phyloP scores from a whole-genome alignment of 1,140 invertebrate species.

The Notospermus geniculatus region DNA sequence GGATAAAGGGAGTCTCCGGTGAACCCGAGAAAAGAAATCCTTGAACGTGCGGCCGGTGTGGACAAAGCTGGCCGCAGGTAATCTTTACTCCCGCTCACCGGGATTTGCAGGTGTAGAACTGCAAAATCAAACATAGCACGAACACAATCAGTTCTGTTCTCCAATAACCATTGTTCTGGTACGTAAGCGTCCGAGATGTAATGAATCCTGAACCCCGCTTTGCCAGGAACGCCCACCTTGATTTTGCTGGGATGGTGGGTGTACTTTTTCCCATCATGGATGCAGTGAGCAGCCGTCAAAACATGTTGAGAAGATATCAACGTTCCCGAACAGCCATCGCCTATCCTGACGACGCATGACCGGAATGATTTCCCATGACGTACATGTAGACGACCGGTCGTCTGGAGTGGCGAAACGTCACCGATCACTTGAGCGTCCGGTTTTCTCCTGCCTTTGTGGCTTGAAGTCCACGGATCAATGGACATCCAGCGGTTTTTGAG shows the following conservation, averaged over 20 bases:
- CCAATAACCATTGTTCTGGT: background rate
- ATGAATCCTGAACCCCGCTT: background rate
- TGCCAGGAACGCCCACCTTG: conserved; percentile 1
- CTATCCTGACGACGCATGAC: background rate
- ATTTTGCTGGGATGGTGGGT: background rate
- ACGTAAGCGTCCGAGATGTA: background rate
- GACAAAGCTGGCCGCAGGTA: background rate
- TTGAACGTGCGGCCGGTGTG: background rate
- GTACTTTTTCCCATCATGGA: background rate
- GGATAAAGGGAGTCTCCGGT: background rate
- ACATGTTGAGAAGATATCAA: conserved; percentile 1
- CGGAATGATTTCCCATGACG: background rate
- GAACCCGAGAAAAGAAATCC: background rate
- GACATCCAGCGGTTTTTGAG: too few species aligned
- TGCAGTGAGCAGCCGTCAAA: conserved; percentile 1
- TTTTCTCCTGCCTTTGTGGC: too few species aligned
- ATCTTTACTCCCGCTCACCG: background rate
- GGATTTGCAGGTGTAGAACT: conserved; percentile 1
- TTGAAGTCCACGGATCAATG: too few species aligned
- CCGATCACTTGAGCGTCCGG: too few species aligned
- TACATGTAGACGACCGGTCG: too few species aligned
- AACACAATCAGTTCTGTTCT: background rate
- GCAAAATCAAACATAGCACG: conserved; percentile 3
- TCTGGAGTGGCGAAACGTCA: too few species aligned
- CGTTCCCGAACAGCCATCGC: background rate